Percentiles rank a stretch among this genome's conserved stretches.
Conservation (phyloP, 2,797 vertebrate genomes). For the Hapalemur alaotrensis region DNA sequence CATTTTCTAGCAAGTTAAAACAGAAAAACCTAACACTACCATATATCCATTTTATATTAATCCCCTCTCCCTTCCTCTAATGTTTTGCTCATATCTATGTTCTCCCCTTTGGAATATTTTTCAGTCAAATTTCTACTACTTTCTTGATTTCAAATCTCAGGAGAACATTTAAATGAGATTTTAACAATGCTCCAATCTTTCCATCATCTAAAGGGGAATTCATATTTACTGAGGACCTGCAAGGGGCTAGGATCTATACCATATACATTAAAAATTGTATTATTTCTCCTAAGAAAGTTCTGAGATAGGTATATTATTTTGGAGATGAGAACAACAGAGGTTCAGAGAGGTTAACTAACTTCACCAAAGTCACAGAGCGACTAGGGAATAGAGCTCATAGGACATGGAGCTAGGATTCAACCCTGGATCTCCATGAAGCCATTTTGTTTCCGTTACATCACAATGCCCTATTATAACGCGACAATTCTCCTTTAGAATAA, state of each 20-base stretch:
- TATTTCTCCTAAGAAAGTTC: constrained; percentile 17
- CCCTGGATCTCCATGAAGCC: neutral
- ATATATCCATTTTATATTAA: neutral
- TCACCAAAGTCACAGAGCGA: neutral
- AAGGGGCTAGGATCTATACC: neutral
- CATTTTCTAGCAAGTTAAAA: constrained; percentile 21
- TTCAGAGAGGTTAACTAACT: neutral
- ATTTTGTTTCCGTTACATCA: neutral
- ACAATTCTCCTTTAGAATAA: neutral
- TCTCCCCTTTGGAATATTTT: neutral
- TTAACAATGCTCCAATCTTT: neutral
- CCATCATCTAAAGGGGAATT: neutral
- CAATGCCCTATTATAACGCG: neutral
- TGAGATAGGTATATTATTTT: neutral
- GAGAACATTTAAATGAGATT: constrained; percentile 2
- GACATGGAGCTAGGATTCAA: neutral
- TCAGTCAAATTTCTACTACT: neutral
- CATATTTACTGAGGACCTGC: neutral
- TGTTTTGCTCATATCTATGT: neutral
- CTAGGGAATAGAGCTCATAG: neutral
- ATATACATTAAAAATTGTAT: neutral
- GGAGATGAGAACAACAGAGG: neutral
- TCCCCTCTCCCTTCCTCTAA: neutral
- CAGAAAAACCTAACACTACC: neutral
- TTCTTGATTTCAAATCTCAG: neutral